A percentile compares a stretch with the other conserved stretches of the same genome.
Conservation (phyloP, 2,888 invertebrate species). For the Rhagophthalmus giganteus region DNA sequence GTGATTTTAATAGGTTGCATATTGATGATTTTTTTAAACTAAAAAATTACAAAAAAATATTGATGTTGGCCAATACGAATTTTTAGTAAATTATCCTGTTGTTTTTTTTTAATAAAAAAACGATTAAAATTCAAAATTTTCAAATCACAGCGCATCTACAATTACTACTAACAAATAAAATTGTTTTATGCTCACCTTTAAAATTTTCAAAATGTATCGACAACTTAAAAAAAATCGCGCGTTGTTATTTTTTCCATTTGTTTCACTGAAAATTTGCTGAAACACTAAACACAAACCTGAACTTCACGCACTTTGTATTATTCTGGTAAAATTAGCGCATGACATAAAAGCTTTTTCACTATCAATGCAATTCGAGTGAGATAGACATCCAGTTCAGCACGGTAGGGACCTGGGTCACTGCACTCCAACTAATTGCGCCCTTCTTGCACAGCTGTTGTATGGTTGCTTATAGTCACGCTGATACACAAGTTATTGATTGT, state of each 20-base stretch:
- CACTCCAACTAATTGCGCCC: not conserved
- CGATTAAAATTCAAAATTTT: too few species aligned
- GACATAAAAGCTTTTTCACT: not conserved
- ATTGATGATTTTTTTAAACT: too few species aligned
- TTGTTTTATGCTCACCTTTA: too few species aligned
- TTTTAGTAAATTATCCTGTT: too few species aligned
- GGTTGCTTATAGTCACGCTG: not conserved
- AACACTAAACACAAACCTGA: not conserved
- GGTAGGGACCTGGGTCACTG: not conserved
- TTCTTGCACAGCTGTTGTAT: not conserved
- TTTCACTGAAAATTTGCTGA: not conserved
- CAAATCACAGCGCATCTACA: too few species aligned
- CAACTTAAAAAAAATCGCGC: not conserved
- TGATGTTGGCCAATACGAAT: too few species aligned
- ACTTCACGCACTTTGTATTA: not conserved
- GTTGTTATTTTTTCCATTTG: not conserved
- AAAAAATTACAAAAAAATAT: too few species aligned
- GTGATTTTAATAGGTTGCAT: too few species aligned
- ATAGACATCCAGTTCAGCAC: not conserved
- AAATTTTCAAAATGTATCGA: not conserved
- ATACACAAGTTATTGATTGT: not conserved
- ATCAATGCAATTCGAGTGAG: not conserved
- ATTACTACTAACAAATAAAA: too few species aligned
- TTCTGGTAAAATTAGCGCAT: not conserved
- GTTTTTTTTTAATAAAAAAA: too few species aligned